These are phyloP conservation scores for Nautilus pompilius DNA, from an alignment of 1,140 invertebrate genomes.

Conservation along the genomic window DNA sequence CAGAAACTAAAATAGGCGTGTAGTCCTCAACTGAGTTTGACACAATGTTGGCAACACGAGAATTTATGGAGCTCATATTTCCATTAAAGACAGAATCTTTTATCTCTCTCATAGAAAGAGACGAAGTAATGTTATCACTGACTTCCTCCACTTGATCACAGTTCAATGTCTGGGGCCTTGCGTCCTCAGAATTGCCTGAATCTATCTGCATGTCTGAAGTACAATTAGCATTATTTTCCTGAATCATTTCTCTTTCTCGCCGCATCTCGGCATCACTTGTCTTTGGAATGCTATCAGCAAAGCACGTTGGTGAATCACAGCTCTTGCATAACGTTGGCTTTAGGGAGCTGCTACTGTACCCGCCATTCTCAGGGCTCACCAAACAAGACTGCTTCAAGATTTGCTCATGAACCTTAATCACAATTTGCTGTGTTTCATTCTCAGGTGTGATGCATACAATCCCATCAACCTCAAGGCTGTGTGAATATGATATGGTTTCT, in stretches of 20 bases:
- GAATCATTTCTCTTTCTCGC: neutral
- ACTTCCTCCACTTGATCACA: neutral
- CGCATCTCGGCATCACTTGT: neutral
- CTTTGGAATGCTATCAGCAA: neutral
- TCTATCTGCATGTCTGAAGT: neutral
- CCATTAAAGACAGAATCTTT: no score
- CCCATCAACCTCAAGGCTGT: constrained; percentile 33
- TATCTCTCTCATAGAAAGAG: neutral
- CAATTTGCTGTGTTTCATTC: constrained; percentile 31
- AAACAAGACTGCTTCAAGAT: constrained; percentile 10
- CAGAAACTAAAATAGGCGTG: neutral
- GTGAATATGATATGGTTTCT: constrained; percentile 25
- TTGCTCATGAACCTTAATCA: constrained; percentile 37
- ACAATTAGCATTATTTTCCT: neutral
- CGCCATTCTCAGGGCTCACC: neutral
- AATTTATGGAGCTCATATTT: no score
- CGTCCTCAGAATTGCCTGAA: neutral
- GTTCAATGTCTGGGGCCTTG: neutral
- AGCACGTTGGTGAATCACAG: neutral
- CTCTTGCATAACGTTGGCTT: neutral
- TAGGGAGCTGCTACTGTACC: neutral
- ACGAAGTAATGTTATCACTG: neutral
- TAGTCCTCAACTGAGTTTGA: neutral
- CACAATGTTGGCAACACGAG: neutral
- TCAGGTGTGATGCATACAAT: constrained; percentile 36